Conservation (phyloP, 2,113 vertebrate species). For the Neofelis nebulosa region DNA sequence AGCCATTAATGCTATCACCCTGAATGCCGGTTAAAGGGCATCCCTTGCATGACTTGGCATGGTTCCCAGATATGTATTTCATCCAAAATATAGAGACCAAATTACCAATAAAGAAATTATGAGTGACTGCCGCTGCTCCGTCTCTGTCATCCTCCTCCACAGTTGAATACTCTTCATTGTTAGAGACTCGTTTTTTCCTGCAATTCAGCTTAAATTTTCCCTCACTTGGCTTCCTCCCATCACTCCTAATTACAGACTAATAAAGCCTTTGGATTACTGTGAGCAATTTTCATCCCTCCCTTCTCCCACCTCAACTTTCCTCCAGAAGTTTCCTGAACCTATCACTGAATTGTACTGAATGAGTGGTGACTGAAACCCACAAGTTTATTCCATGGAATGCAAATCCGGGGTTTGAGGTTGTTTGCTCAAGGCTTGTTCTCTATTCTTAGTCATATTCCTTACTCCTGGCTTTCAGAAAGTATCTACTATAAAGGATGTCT, state of each 20-base stretch:
- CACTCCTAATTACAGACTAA: slow-evolving; percentile 74
- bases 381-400: slow-evolving; percentile 15
- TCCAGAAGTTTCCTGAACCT: slow-evolving; percentile 14
- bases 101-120: slow-evolving; percentile 82
- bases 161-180: slow-evolving; percentile 76
- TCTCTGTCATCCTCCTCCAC: slow-evolving; percentile 79
- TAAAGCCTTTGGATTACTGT: slow-evolving; percentile 70
- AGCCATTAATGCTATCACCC: slow-evolving; percentile 70
- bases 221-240: slow-evolving; percentile 73
- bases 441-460: neutral
- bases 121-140: slow-evolving; percentile 79
- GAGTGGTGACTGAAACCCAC: neutral
- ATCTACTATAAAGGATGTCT: neutral
- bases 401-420: neutral
- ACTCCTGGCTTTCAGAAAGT: neutral
- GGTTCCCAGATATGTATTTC: slow-evolving; percentile 80
- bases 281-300: slow-evolving; percentile 26
- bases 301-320: slow-evolving; percentile 57
- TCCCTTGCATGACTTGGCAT: slow-evolving; percentile 76
- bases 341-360: neutral
- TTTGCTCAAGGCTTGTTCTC: neutral
- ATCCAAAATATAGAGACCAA: slow-evolving; percentile 82
- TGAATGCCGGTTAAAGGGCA: slow-evolving; percentile 77
- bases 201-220: slow-evolving; percentile 71
- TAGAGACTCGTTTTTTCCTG: slow-evolving; percentile 64